These are phyloP conservation scores for Miichthys miiuy DNA, from an alignment of 2,797 vertebrate species.

Conservation along the genomic window DNA sequence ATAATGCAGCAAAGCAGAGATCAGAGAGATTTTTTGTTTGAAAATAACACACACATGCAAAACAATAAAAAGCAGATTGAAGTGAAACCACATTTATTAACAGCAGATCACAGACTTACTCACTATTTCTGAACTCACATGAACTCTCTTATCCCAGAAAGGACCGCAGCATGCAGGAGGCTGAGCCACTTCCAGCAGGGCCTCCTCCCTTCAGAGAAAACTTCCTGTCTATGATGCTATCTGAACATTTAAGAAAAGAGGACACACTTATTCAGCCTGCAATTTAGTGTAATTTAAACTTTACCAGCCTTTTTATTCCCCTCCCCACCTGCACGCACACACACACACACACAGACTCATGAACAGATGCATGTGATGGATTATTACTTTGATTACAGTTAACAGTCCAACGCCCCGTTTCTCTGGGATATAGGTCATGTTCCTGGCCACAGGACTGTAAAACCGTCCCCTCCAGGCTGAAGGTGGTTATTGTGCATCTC, in stretches of 20 bases:
- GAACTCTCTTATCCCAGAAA: constrained; percentile 7
- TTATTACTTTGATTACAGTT: constrained; percentile 8
- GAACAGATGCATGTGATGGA: not conserved
- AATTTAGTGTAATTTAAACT: constrained; percentile 20
- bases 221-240: constrained; percentile 29
- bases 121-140: constrained; percentile 6
- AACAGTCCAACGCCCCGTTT: too few relatives aligned
- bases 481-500: constrained; percentile 15
- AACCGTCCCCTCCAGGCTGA: not conserved
- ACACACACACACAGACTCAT: not conserved
- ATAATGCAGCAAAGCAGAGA: not conserved
- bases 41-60: not conserved
- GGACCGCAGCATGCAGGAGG: not conserved
- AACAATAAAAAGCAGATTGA: not conserved
- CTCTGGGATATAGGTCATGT: not conserved
- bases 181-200: not conserved
- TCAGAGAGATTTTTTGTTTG: not conserved
- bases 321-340: not conserved
- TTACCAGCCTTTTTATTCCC: not conserved
- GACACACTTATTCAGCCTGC: not conserved
- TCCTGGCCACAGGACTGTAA: too few relatives aligned
- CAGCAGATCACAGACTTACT: not conserved
- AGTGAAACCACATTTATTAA: not conserved
- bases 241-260: not conserved
- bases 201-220: constrained; percentile 21